phyloP scores from a whole-genome alignment of 2,888 invertebrate genomes.

The Melieria picta region DNA sequence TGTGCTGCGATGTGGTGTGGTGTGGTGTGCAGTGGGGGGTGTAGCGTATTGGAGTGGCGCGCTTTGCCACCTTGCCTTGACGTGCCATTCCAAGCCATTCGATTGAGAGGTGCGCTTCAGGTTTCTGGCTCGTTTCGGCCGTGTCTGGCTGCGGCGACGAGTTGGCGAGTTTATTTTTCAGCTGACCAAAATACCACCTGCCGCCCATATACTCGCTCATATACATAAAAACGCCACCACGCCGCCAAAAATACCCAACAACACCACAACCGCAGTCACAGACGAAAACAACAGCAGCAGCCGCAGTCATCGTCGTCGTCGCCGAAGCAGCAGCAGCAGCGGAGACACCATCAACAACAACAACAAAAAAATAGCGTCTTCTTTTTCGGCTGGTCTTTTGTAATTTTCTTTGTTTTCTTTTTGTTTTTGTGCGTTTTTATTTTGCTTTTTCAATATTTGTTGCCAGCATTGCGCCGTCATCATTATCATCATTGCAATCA shows the following conservation, averaged over 20 bases:
- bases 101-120: not conserved
- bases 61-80: constrained; percentile 19
- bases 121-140: not conserved
- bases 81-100: constrained; percentile 10
- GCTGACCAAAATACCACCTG: constrained; percentile 57
- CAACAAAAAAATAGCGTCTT: not conserved
- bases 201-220: constrained; percentile 52
- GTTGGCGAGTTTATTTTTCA: constrained; percentile 24
- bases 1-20: no score
- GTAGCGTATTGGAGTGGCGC: no score
- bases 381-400: no score
- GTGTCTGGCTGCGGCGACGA: no score
- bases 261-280: constrained; percentile 4
- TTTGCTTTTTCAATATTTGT: no score
- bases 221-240: constrained; percentile 1
- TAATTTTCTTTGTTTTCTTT: no score
- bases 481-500: no score
- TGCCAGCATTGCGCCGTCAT: no score
- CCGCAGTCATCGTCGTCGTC: not conserved
- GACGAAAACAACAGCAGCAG: constrained; percentile 15
- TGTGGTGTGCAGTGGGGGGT: no score
- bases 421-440: no score
- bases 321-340: no score
- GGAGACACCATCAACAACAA: not conserved
- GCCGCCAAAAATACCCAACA: no score